Percentiles rank a stretch among this genome's conserved stretches.
phyloP scores from a whole-genome alignment of 2,888 invertebrate genomes.

The Opisthograptis luteolata region DNA sequence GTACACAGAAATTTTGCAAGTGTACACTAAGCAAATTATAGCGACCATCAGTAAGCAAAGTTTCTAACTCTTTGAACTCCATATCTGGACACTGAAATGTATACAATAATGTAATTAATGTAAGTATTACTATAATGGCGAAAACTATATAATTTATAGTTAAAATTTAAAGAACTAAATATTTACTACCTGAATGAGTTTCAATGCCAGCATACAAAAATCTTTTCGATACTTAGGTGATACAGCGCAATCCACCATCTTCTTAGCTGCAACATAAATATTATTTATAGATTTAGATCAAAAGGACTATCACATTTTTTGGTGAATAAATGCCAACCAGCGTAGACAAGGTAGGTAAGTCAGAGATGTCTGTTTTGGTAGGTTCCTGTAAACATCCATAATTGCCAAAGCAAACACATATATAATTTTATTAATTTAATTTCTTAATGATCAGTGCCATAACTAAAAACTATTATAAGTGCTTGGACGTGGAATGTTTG shows the following conservation, averaged over 20 bases:
- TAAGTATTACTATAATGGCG: no score
- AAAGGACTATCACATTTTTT: no score
- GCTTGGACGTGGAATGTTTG: no score
- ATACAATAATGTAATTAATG: background rate
- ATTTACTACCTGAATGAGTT: slow-evolving; percentile 88
- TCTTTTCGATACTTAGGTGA: slow-evolving; percentile 88
- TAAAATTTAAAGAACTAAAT: background rate
- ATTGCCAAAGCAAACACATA: no score
- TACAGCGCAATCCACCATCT: slow-evolving; percentile 75
- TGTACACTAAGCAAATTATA: slow-evolving; percentile 84
- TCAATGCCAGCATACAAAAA: slow-evolving; percentile 91
- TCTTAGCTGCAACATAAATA: slow-evolving; percentile 74
- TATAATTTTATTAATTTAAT: no score
- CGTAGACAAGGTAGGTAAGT: no score
- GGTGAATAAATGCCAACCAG: no score
- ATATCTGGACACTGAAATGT: slow-evolving; percentile 88
- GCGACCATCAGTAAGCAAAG: slow-evolving; percentile 85
- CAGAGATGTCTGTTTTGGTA: no score
- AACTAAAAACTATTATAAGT: no score
- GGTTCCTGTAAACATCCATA: no score
- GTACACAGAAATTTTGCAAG: slow-evolving; percentile 84
- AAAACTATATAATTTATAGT: background rate
- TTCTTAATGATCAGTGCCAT: no score
- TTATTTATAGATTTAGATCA: no score
- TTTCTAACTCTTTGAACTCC: slow-evolving; percentile 87